These are phyloP conservation scores for Tragelaphus buxtoni DNA, from an alignment of 2,113 vertebrate species.

Conservation along the genomic window DNA sequence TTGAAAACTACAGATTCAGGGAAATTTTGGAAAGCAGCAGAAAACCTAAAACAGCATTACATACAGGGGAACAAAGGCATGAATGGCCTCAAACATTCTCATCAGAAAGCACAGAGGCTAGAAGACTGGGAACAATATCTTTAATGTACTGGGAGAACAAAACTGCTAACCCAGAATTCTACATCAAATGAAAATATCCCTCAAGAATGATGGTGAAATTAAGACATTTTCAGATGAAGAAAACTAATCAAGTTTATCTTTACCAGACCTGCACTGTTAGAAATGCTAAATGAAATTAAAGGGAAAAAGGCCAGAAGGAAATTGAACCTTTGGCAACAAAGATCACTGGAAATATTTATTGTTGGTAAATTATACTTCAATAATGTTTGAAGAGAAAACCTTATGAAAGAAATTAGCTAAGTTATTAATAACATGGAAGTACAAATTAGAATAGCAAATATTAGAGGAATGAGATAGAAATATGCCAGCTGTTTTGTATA, in stretches of 20 bases:
- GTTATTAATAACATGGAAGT: neutral
- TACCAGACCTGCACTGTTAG: neutral
- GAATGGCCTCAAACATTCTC: neutral
- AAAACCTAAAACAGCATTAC: neutral
- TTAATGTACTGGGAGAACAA: neutral
- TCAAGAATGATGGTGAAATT: neutral
- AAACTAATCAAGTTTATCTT: neutral
- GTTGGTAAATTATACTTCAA: neutral
- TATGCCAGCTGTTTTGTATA: neutral
- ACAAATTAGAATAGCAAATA: neutral
- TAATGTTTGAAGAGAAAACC: neutral
- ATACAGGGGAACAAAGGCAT: neutral
- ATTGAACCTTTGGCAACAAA: neutral
- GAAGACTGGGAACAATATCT: neutral
- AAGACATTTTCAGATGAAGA: neutral
- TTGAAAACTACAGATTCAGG: neutral
- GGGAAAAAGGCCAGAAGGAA: neutral
- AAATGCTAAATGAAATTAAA: constrained; percentile 4
- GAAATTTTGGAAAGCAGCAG: neutral
- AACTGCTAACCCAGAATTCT: neutral
- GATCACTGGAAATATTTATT: neutral
- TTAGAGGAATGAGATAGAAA: neutral
- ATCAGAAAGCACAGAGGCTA: neutral
- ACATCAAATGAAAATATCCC: neutral
- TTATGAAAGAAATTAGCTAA: neutral